Percentiles rank a stretch among this genome's conserved stretches.
phyloP scores from a whole-genome alignment of 2,113 vertebrate genomes.

The Erythrolamprus reginae region DNA sequence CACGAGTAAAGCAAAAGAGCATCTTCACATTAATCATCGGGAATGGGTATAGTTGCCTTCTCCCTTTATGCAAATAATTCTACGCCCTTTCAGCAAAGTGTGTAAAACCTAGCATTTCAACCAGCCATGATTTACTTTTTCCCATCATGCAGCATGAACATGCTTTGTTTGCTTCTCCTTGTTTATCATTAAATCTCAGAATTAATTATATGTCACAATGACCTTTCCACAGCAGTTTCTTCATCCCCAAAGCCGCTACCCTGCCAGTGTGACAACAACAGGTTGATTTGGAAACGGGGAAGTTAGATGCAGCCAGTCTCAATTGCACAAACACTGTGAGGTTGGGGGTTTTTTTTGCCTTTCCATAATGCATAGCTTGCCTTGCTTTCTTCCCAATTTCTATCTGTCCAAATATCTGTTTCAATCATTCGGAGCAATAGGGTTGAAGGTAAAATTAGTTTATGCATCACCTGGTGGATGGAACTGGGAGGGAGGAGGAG shows the following conservation, averaged over 20 bases:
- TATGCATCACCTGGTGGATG: not conserved
- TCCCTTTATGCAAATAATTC: no score
- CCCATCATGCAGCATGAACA: not conserved
- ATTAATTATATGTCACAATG: constrained; percentile 28
- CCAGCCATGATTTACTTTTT: constrained; percentile 1
- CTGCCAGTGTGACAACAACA: not conserved
- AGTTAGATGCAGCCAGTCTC: not conserved
- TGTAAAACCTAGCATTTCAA: not conserved
- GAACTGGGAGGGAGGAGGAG: not conserved
- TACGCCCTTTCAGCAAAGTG: not conserved
- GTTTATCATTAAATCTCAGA: constrained; percentile 20
- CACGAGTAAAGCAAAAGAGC: not conserved
- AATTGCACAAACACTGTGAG: not conserved
- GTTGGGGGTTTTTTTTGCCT: not conserved
- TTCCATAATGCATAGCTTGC: not conserved
- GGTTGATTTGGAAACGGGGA: not conserved
- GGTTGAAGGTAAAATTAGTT: not conserved
- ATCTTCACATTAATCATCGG: not conserved
- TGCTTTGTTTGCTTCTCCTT: constrained; percentile 14
- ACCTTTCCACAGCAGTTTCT: constrained; percentile 14
- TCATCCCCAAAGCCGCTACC: not conserved
- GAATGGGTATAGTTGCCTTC: not conserved
- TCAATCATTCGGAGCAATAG: not conserved
- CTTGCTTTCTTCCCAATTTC: not conserved
- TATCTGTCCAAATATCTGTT: not conserved